Evolutionary conservation across 2,888 invertebrate species (phyloP), one percentile per base, ranked within the genome.

Genomic region (Cloeon dipterum): DNA sequence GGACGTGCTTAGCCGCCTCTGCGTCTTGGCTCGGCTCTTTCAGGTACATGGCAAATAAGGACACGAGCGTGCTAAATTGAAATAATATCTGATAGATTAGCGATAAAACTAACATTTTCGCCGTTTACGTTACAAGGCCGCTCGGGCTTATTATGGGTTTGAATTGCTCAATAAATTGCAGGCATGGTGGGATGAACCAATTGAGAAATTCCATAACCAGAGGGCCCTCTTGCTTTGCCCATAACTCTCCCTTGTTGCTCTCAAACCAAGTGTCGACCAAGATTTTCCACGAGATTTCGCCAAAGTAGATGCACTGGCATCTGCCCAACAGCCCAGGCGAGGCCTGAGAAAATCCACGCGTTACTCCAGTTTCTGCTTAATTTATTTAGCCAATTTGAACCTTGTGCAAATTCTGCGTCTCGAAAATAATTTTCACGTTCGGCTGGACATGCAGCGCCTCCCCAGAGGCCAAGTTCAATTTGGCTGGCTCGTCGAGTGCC

Each of bases 351-450:
- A 3, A n/a, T n/a, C n/a, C n/a, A n/a, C n/a, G n/a, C n/a, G 20
- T 19, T 32, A n/a, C n/a, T 32, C n/a, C 32, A 10, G 11, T 10
- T 3, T 10, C 16, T 16, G 4, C 3, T 7, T 3, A 32, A 5
- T 16, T 13, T 17, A 32, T 17, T 32, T 38, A n/a, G n/a, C n/a
- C n/a, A n/a, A n/a, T n/a, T n/a, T n/a, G n/a, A n/a, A 53, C 65
- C 51, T 83, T 81, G 7, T 75, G 61, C 40, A 86, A 61, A 57
- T 85, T 83, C 74, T 78, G 76, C 1, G 76, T 79, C 59, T 86
- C 86, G 55, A 86, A 86, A 49, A 86, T 78, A 63, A 85, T 71
- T 3, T 79, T 82, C 81, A 85, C 83, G 1, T 68, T 65, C 42
- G 60, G 60, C 2, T 76, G 68, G 74, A 86, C 76, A 41, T 74